Conservation (phyloP, 2,888 invertebrate species). For the Nomada fucata region DNA sequence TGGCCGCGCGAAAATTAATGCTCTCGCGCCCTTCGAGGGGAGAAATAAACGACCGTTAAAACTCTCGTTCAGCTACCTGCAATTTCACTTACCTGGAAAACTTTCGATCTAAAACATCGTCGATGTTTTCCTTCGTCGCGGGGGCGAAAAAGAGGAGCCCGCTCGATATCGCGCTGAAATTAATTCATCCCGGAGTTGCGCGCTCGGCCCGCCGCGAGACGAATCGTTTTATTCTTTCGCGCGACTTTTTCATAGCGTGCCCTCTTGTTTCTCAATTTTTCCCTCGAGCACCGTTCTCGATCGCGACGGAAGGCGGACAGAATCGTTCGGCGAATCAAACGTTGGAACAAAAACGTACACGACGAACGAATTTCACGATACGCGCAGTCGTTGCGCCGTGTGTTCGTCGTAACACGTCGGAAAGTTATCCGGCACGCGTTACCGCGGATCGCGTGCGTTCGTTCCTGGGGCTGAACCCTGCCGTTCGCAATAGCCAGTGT, state of each 20-base stretch:
- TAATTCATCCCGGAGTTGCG: conserved; percentile 5
- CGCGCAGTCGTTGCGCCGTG: too few relatives aligned
- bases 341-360: background rate
- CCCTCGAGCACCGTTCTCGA: background rate
- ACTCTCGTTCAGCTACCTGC: background rate
- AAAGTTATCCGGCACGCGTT: conserved; percentile 1
- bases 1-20: conserved; percentile 44
- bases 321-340: background rate
- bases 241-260: too few relatives aligned
- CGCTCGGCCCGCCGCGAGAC: background rate
- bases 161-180: conserved; percentile 34
- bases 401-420: background rate
- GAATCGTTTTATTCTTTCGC: background rate
- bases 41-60: conserved; percentile 31
- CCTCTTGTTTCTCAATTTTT: background rate
- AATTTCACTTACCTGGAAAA: conserved; percentile 3
- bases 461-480: conserved; percentile 1
- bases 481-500: background rate
- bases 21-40: conserved; percentile 35
- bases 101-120: conserved; percentile 34
- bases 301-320: too few relatives aligned
- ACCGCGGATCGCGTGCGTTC: conserved; percentile 15
- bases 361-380: background rate
- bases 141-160: background rate
- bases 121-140: background rate